Conservation (phyloP, 1,140 invertebrate species). For the Drosophila dunni region DNA sequence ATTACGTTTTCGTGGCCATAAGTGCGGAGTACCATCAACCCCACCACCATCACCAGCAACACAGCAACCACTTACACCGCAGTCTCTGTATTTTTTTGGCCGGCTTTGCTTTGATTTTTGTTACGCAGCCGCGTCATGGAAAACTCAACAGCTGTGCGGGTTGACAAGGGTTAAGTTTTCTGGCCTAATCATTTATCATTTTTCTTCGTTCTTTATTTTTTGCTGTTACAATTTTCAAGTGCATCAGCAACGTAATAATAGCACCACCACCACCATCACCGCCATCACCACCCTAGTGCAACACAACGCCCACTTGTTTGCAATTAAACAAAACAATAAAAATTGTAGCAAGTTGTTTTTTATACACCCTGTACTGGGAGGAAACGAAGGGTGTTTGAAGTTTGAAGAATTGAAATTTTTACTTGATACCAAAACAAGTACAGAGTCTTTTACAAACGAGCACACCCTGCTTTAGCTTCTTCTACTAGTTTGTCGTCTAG, state of each 20-base stretch:
- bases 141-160: conserved; percentile 75
- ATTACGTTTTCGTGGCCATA: conserved; percentile 81
- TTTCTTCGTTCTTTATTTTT: conserved; percentile 25
- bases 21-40: conserved; percentile 49
- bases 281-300: conserved; percentile 3
- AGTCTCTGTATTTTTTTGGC: conserved; percentile 6
- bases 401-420: background rate
- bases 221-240: conserved; percentile 80
- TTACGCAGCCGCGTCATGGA: conserved; percentile 60
- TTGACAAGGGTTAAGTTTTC: conserved; percentile 65
- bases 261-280: background rate
- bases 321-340: conserved; percentile 80
- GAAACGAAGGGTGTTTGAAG: no score
- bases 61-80: conserved; percentile 32
- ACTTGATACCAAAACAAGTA: background rate
- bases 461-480: no score
- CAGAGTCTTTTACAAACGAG: no score
- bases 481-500: no score
- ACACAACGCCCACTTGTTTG: conserved; percentile 54
- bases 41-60: conserved; percentile 28
- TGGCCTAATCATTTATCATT: conserved; percentile 76
- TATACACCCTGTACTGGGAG: no score
- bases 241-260: conserved; percentile 3
- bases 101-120: conserved; percentile 71
- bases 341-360: conserved; percentile 42